Percentiles rank a stretch among this genome's conserved stretches.
These are phyloP conservation scores for Periphyllus acericola DNA, from an alignment of 2,888 invertebrate genomes.

Conservation along the genomic window DNA sequence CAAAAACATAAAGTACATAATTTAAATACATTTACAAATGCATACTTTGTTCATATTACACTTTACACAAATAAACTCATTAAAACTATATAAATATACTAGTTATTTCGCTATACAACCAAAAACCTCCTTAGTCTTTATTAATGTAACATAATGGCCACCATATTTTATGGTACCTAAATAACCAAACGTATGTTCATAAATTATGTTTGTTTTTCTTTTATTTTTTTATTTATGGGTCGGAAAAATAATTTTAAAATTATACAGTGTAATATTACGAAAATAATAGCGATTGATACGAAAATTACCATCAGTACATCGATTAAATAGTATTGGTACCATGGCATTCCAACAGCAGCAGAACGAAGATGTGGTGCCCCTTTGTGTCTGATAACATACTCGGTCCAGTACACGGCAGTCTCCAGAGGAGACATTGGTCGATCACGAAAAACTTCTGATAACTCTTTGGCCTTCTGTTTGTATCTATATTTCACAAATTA, in stretches of 20 bases:
- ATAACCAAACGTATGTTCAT: not conserved
- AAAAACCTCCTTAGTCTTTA: too few relatives aligned
- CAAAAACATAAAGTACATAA: too few relatives aligned
- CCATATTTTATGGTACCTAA: not conserved
- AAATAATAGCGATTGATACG: not conserved
- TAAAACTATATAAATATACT: not conserved
- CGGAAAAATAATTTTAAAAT: slow-evolving; percentile 12
- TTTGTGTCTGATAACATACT: slow-evolving; percentile 73
- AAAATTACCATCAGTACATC: slow-evolving; percentile 29
- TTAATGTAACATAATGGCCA: too few relatives aligned
- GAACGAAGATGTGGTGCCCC: slow-evolving; percentile 47
- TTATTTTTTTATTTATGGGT: not conserved
- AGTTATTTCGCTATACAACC: not conserved
- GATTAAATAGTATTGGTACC: slow-evolving; percentile 55
- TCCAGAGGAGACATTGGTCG: slow-evolving; percentile 72
- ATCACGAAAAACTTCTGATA: slow-evolving; percentile 67
- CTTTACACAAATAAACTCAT: not conserved
- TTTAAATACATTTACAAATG: not conserved
- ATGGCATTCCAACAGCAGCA: slow-evolving; percentile 41
- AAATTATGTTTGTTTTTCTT: slow-evolving; percentile 7
- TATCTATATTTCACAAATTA: slow-evolving; percentile 63
- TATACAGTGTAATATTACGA: not conserved
- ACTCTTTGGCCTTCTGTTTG: slow-evolving; percentile 63
- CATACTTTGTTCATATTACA: too few relatives aligned
- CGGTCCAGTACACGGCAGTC: slow-evolving; percentile 75